Conservation (phyloP, 1,140 invertebrate genomes). For the Sycophila sp. region DNA sequence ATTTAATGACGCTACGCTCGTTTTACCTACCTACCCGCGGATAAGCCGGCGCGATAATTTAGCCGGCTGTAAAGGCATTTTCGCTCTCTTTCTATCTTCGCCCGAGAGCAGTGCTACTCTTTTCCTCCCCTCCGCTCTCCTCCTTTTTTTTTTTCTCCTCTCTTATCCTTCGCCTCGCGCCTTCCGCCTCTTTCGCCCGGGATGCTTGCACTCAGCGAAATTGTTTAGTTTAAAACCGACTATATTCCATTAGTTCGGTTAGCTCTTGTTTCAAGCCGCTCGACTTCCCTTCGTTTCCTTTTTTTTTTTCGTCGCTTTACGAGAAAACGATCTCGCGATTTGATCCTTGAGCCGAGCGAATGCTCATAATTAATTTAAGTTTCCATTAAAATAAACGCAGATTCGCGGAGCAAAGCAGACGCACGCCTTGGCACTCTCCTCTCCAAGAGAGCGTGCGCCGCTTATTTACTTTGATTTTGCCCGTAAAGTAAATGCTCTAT, state of each 20-base stretch:
- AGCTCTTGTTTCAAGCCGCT: background rate
- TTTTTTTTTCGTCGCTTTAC: background rate
- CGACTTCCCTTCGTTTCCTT: background rate
- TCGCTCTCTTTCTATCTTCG: background rate
- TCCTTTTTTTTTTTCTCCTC: background rate
- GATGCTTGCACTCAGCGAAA: constrained; percentile 3
- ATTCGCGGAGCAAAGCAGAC: background rate
- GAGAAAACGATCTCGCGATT: background rate
- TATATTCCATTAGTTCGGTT: constrained; percentile 7
- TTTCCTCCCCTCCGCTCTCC: background rate
- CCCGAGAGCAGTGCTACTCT: too few relatives aligned
- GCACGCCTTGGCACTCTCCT: background rate
- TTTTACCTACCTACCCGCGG: constrained; percentile 17
- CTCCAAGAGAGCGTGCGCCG: too few relatives aligned
- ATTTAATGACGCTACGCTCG: constrained; percentile 32
- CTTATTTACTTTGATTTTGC: too few relatives aligned
- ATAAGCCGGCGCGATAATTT: constrained; percentile 34
- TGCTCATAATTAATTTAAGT: background rate
- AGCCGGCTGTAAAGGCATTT: constrained; percentile 15
- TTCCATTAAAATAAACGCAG: background rate
- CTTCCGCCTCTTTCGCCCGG: background rate
- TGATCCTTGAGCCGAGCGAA: background rate
- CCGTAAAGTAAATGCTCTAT: too few relatives aligned
- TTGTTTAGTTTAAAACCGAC: constrained; percentile 33
- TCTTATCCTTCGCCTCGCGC: background rate